A percentile compares a stretch with the other conserved stretches of the same genome.
Conservation (phyloP, 2,797 vertebrate species). For the Gymnothorax javanicus region DNA sequence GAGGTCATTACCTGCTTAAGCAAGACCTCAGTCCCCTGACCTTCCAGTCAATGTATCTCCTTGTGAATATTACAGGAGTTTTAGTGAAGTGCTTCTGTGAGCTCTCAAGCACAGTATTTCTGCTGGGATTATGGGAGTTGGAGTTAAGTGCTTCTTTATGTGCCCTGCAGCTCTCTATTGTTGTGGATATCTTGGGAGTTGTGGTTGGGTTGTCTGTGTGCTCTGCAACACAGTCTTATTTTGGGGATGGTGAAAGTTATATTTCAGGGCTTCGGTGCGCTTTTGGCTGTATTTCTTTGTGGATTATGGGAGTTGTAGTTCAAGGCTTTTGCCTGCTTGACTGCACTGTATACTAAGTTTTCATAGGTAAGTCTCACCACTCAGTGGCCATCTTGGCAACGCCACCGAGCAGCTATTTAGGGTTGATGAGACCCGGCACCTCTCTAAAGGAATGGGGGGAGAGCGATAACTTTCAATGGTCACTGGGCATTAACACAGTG, state of each 20-base stretch:
- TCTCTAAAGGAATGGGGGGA: too few species aligned
- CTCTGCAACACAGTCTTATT: slow-evolving; percentile 85
- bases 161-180: background rate
- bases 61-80: too few species aligned
- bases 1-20: background rate
- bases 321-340: background rate
- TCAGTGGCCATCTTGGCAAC: too few species aligned
- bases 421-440: too few species aligned
- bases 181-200: background rate
- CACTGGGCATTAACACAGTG: too few species aligned
- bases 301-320: slow-evolving; percentile 4
- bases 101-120: background rate
- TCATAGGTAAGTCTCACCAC: too few species aligned
- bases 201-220: slow-evolving; percentile 44
- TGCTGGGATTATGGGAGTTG: background rate
- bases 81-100: too few species aligned
- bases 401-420: too few species aligned
- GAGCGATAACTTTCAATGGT: too few species aligned
- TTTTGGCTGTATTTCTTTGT: background rate
- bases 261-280: background rate
- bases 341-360: too few species aligned
- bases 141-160: background rate
- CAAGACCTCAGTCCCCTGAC: slow-evolving; percentile 22
- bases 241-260: slow-evolving; percentile 59
- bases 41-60: background rate